A percentile compares a stretch with the other conserved stretches of the same genome.
Conservation (phyloP, 2,113 vertebrate species). For the Seriola rivoliana region DNA sequence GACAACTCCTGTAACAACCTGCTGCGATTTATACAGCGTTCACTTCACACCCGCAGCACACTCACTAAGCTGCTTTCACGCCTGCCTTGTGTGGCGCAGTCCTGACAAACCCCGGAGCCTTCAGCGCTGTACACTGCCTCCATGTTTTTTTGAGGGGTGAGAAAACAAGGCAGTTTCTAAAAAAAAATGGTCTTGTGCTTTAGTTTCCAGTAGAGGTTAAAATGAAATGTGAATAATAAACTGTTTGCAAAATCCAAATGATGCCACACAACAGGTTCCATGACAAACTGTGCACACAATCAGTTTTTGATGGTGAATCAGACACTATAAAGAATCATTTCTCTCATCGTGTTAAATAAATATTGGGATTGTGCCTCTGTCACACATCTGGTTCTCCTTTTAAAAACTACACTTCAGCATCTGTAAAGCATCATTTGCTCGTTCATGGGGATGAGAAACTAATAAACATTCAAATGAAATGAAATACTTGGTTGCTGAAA, state of each 20-base stretch:
- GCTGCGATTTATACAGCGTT: conserved; percentile 20
- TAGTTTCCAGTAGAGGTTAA: not conserved
- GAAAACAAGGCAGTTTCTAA: conserved; percentile 7
- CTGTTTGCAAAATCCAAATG: not conserved
- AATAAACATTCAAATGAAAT: not conserved
- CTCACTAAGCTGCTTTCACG: conserved; percentile 33
- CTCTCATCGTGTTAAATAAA: not conserved
- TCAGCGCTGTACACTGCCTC: not conserved
- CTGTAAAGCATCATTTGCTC: not conserved
- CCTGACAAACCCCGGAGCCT: conserved; percentile 19
- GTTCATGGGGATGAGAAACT: not conserved
- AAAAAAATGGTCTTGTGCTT: not conserved
- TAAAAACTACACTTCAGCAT: not conserved
- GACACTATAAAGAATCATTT: not conserved
- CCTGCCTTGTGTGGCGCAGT: conserved; percentile 12
- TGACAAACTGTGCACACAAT: not conserved
- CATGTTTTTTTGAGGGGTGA: conserved; percentile 1
- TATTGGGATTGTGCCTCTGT: not conserved
- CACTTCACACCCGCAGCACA: conserved; percentile 20
- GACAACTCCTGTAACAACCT: conserved; percentile 20
- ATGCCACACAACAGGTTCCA: not conserved
- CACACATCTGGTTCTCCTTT: conserved; percentile 1
- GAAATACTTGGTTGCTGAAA: not conserved
- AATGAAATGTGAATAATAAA: not conserved
- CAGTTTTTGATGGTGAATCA: not conserved